Base-by-base conservation (phyloP, 30 jellyfish, hydroid and myxozoan species). In the Mastigias papua region DNA sequence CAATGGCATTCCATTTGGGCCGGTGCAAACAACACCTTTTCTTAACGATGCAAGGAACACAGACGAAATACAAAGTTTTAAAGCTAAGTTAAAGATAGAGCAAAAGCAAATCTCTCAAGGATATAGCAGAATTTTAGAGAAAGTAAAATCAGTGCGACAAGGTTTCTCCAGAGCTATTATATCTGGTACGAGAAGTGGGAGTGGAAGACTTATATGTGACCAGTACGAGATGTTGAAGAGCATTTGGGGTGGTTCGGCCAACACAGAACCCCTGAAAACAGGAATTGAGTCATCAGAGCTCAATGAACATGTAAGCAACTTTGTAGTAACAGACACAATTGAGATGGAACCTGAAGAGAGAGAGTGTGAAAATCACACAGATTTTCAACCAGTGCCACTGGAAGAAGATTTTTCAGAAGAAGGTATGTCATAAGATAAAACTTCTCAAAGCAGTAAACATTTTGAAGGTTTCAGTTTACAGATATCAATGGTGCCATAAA, bases 121-220 rank as follows among this genome's bases (percentile, higher is more conserved):
- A 27, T 60, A 60, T 27, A 0, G 33, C 72, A 22, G 0, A 60
- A 60, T 60, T 60, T 27, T 60, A 22, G 72, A 60, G 72, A 7
- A 60, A 60, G 72, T 60, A 27, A 27, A 27, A 60, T 22, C 33
- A 60, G 72, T 21, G 33, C 8, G 33, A 22, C 72, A 60, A 60
- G 33, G 30, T 60, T 27, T 60, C 72, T 27, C 54, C 54, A 42
- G 13, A 42, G 54, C 0, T 0, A 42, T 42, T 42, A 42, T 0
- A 42, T 42, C 13, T 42, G 54, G 54, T 42, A 42, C 13, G 54
- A 60, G 72, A 60, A 60, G 72, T 27, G 72, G 33, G 72, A 60
- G 72, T 60, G 72, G 28, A 73, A 42, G 21, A 22, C 90, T 33
- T 33, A 26, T 33, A 7, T 80, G 27, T 87, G 71, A 64, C 9